These are phyloP conservation scores for Odontomyia ornata DNA, from an alignment of 2,888 invertebrate genomes.

Conservation along the genomic window DNA sequence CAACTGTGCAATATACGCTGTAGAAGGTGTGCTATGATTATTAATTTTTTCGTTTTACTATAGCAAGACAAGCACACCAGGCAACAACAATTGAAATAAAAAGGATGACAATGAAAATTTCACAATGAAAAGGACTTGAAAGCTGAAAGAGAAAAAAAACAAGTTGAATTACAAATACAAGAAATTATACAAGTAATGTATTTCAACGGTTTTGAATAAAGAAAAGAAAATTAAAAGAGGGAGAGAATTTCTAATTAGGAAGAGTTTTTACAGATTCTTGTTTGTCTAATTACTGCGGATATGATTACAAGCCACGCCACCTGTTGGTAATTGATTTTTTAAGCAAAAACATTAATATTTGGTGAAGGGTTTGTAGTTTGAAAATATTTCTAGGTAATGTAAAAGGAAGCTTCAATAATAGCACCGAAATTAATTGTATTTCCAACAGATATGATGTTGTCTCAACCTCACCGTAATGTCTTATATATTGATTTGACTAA, in stretches of 20 bases:
- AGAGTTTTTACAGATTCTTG: constrained; percentile 4
- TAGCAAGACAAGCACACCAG: too few species aligned
- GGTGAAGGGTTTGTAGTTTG: too few species aligned
- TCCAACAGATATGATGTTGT: too few species aligned
- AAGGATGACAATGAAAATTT: too few species aligned
- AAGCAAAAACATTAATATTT: background rate
- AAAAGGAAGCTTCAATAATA: too few species aligned
- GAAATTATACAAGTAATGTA: too few species aligned
- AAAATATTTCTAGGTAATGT: too few species aligned
- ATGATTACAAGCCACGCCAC: constrained; percentile 31
- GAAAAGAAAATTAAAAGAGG: background rate
- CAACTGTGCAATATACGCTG: constrained; percentile 27
- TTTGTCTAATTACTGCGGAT: constrained; percentile 20
- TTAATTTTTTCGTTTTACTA: constrained; percentile 12
- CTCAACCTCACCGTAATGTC: too few species aligned
- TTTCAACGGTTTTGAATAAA: too few species aligned
- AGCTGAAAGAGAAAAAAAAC: background rate
- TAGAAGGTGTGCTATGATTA: constrained; percentile 38
- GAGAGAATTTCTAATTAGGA: background rate
- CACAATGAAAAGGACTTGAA: background rate
- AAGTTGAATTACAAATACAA: background rate
- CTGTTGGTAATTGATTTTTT: constrained; percentile 37
- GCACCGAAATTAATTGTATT: too few species aligned
- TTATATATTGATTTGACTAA: too few species aligned
- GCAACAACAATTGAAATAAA: too few species aligned